These are phyloP conservation scores for Mimas tiliae DNA, from an alignment of 2,888 invertebrate species.

Conservation along the genomic window DNA sequence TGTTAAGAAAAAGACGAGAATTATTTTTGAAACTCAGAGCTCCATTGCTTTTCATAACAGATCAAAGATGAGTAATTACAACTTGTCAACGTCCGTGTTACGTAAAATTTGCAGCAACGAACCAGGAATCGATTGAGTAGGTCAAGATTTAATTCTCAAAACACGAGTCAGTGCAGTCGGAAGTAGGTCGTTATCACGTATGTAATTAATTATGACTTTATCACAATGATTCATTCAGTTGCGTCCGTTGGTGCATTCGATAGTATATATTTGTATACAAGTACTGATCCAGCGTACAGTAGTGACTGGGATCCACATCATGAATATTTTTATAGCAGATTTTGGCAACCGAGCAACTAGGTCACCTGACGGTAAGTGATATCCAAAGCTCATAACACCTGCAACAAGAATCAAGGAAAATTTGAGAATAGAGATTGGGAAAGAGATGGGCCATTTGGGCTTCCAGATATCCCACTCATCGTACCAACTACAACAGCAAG, in stretches of 20 bases:
- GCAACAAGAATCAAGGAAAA: too few relatives aligned
- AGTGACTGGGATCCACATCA: not conserved
- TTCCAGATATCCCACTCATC: too few relatives aligned
- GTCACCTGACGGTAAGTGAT: too few relatives aligned
- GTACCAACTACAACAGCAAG: too few relatives aligned
- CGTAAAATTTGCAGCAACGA: not conserved
- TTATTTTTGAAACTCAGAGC: too few relatives aligned
- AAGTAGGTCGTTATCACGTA: conserved; percentile 3
- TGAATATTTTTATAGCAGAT: too few relatives aligned
- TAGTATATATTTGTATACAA: not conserved
- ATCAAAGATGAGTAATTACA: not conserved
- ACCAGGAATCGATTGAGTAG: conserved; percentile 28
- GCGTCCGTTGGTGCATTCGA: conserved; percentile 1
- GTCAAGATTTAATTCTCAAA: conserved; percentile 29
- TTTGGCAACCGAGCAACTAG: too few relatives aligned
- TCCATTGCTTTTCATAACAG: too few relatives aligned
- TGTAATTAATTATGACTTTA: conserved; percentile 7
- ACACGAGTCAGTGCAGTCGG: conserved; percentile 17
- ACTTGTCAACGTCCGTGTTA: not conserved
- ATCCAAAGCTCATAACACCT: too few relatives aligned
- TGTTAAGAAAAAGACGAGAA: too few relatives aligned
- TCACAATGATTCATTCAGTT: not conserved
- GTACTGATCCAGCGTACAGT: not conserved
- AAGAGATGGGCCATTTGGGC: too few relatives aligned
- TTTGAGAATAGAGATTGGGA: too few relatives aligned